Evolutionary conservation across 30 jellyfish, hydroid and myxozoan genomes (phyloP), one percentile per base, ranked within the genome.

Genomic region (Morbakka virulenta): DNA sequence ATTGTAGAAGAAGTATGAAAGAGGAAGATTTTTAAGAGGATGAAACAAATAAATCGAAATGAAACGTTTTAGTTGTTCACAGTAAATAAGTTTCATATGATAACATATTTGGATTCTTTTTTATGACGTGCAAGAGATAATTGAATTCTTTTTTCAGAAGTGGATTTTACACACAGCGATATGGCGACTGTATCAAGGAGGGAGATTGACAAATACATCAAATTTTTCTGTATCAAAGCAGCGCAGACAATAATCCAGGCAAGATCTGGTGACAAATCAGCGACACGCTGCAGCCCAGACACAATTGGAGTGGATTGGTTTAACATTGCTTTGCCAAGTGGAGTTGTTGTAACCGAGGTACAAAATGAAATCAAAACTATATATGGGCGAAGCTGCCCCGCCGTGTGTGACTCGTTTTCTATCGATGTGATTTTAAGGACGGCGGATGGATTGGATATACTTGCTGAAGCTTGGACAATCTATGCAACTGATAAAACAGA

Each of bases 291-390:
- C 0, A 85, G 85, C 9, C 93, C 98, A 26, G 63, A 77, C 69
- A 87, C 98, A 13, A 88, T 78, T 23, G 98, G 98, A 33, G 81
- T 80, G 23, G 98, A 92, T 68, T 92, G 98, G 98, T 92, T 92
- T 71, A 92, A 92, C 52, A 73, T 92, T 17, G 86, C 98, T 1
- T 61, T 92, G 34, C 93, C 95, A 23, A 93, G 89, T 4, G 50
- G 34, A 9, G 67, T 41, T 6, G 72, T 87, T 13, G 87, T 69
- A 24, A 52, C 61, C 50, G 93, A 79, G 20, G 53, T 92, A 4
- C 88, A 82, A 50, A 77, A 62, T 49, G 95, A 80, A 85, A 81
- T 92, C 12, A 78, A 67, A 33, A 66, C 71, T 6, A 81, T 80
- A 32, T 92, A 68, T 82, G 89, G 81, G 28, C 85, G 74, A 48